Evolutionary conservation across 2,113 vertebrate species (phyloP).

Genomic region (Mirounga angustirostris): DNA sequence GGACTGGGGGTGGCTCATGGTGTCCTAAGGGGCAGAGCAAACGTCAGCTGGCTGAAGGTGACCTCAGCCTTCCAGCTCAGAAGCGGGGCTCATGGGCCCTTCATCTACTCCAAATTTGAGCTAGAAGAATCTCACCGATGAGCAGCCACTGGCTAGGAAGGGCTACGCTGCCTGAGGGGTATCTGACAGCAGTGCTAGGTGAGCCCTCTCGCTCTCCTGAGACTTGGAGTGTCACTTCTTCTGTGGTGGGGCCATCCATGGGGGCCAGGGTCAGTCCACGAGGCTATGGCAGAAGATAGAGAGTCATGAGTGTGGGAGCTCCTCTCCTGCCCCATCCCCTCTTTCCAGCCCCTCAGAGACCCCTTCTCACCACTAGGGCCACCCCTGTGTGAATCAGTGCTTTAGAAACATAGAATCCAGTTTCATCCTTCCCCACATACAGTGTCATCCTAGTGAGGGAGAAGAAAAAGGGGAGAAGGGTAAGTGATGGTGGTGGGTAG

Average conservation of each 20-base stretch:
- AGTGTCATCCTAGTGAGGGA: conserved; percentile 91
- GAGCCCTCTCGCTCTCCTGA: conserved; percentile 94
- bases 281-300: conserved; percentile 88
- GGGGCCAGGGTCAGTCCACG: conserved; percentile 93
- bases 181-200: conserved; percentile 94
- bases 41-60: not conserved
- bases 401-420: conserved; percentile 94
- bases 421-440: conserved; percentile 94
- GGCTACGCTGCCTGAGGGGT: conserved; percentile 91
- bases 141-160: conserved; percentile 96
- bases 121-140: conserved; percentile 89
- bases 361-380: conserved; percentile 90
- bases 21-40: conserved; percentile 88
- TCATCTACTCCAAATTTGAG: not conserved
- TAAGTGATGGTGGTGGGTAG: not conserved
- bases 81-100: not conserved
- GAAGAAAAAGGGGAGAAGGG: not conserved
- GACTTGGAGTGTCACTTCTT: conserved; percentile 93
- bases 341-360: not conserved
- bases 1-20: conserved; percentile 94
- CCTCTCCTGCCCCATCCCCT: not conserved
- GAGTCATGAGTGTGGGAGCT: not conserved
- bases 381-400: conserved; percentile 95
- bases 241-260: conserved; percentile 93
- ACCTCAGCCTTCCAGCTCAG: not conserved